Conservation (phyloP, 1,140 invertebrate genomes). For the Mamestra configurata region DNA sequence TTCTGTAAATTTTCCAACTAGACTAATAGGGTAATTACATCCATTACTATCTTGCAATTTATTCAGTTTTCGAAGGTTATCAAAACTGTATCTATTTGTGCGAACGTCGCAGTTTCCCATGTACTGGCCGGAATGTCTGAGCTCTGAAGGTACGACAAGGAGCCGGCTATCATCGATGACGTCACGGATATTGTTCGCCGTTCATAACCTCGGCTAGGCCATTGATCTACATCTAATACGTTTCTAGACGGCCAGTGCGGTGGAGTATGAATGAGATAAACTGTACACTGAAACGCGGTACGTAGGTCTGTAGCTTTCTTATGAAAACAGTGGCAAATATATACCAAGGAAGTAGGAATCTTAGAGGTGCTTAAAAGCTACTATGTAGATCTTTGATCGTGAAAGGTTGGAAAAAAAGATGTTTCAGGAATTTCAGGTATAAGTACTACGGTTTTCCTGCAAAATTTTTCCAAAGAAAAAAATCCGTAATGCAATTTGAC, state of each 20-base stretch:
- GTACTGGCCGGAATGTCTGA: not conserved
- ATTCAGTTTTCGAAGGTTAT: too few relatives aligned
- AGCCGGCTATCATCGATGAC: slow-evolving; percentile 45
- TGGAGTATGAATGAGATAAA: slow-evolving; percentile 12
- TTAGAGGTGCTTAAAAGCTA: too few relatives aligned
- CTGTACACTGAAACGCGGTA: too few relatives aligned
- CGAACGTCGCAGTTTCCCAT: not conserved
- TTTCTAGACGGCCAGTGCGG: slow-evolving; percentile 32
- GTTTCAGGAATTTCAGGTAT: not conserved
- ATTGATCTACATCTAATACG: slow-evolving; percentile 60
- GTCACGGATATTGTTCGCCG: slow-evolving; percentile 52
- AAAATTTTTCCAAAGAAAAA: too few relatives aligned
- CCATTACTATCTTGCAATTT: too few relatives aligned
- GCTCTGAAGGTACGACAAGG: slow-evolving; percentile 3
- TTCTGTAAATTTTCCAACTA: too few relatives aligned
- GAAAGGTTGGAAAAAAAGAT: not conserved
- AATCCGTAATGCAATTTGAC: too few relatives aligned
- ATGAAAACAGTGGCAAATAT: too few relatives aligned
- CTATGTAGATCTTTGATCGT: not conserved
- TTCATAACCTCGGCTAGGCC: slow-evolving; percentile 55
- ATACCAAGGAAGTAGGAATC: too few relatives aligned
- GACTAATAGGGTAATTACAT: too few relatives aligned
- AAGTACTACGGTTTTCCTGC: too few relatives aligned
- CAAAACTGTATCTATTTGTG: not conserved
- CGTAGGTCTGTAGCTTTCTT: too few relatives aligned